Conservation (phyloP, 2,797 vertebrate genomes). For the Rhinatrema bivittatum region DNA sequence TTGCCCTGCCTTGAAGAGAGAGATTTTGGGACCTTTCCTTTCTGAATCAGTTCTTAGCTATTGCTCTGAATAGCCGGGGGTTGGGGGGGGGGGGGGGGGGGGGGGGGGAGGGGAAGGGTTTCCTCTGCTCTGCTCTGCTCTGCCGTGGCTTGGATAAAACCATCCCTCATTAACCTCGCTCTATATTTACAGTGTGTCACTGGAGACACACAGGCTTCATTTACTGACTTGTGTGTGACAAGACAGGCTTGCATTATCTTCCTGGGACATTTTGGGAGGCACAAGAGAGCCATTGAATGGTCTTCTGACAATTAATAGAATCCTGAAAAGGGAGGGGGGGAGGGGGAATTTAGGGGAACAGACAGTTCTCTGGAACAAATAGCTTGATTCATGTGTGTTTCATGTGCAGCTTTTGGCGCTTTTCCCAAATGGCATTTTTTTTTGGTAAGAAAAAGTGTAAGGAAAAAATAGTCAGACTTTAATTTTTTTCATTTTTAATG, state of each 20-base stretch:
- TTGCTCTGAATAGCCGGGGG: constrained; percentile 27
- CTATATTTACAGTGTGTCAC: constrained; percentile 42
- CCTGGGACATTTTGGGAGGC: constrained; percentile 46
- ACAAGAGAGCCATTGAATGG: constrained; percentile 57
- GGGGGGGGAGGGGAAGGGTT: no score
- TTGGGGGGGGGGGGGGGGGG: no score
- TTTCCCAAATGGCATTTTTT: constrained; percentile 30
- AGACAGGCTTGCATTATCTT: constrained; percentile 32
- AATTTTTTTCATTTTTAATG: no score
- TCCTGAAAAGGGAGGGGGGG: constrained; percentile 17
- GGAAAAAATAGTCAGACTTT: no score
- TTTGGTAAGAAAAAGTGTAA: no score
- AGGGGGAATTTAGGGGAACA: constrained; percentile 31
- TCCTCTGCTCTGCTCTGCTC: constrained; percentile 27
- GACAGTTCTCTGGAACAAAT: constrained; percentile 55
- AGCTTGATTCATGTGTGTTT: constrained; percentile 51
- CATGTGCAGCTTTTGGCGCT: constrained; percentile 27
- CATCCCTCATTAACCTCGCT: constrained; percentile 38
- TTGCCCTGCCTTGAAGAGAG: neutral
- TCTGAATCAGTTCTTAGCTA: constrained; percentile 13
- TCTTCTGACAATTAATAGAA: constrained; percentile 46
- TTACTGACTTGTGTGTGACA: constrained; percentile 32
- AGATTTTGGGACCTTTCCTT: constrained; percentile 4
- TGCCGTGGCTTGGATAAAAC: constrained; percentile 28
- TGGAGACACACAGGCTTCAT: constrained; percentile 42